These are phyloP conservation scores for Sebastes schlegelii DNA, from an alignment of 2,113 vertebrate species.

Conservation along the genomic window DNA sequence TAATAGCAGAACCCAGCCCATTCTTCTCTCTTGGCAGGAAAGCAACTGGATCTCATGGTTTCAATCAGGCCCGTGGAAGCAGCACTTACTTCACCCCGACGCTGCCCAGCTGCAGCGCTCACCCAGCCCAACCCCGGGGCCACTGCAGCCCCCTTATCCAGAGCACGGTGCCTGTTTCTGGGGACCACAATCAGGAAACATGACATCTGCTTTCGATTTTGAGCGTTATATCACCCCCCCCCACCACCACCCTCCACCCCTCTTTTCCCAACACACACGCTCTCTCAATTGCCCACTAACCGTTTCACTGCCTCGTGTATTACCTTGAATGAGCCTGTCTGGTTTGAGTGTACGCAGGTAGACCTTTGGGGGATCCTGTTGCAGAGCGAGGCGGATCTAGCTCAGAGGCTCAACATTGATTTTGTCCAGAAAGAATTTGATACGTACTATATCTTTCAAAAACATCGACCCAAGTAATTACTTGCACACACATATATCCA, in stretches of 20 bases:
- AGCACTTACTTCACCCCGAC: conserved; percentile 35
- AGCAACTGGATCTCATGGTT: conserved; percentile 67
- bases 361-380: conserved; percentile 58
- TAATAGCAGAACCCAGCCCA: conserved; percentile 61
- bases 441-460: conserved; percentile 12
- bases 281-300: conserved; percentile 30
- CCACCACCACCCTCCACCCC: neutral
- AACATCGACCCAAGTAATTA: conserved; percentile 40
- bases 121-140: conserved; percentile 57
- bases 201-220: conserved; percentile 80
- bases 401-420: conserved; percentile 41
- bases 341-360: conserved; percentile 63
- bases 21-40: conserved; percentile 65
- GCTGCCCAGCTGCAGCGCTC: conserved; percentile 55
- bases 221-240: conserved; percentile 53
- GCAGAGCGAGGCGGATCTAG: conserved; percentile 34
- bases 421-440: conserved; percentile 53
- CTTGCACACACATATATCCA: conserved; percentile 22
- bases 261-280: conserved; percentile 12
- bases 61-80: conserved; percentile 60
- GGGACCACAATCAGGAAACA: conserved; percentile 76
- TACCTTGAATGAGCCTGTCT: conserved; percentile 62
- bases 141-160: conserved; percentile 53
- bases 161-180: conserved; percentile 45
- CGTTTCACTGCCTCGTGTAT: conserved; percentile 53